phyloP scores from a whole-genome alignment of 1,140 invertebrate genomes.

The Eciton burchellii region DNA sequence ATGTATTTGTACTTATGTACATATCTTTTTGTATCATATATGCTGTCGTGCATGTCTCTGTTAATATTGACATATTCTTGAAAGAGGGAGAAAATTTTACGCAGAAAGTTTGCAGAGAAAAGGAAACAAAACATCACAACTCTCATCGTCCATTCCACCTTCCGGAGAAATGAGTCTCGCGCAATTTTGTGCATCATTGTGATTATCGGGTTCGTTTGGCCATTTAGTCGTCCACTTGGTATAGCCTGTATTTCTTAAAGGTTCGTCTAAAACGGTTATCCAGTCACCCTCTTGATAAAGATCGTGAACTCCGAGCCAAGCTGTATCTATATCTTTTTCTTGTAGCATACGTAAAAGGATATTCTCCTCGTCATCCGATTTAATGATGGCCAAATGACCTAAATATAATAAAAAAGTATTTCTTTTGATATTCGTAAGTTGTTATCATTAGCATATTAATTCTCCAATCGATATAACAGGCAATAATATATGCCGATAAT shows the following conservation, averaged over 20 bases:
- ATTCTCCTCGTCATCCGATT: constrained; percentile 17
- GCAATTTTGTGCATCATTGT: constrained; percentile 28
- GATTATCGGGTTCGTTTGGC: constrained; percentile 24
- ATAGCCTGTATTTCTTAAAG: constrained; percentile 23
- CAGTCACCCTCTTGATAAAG: constrained; percentile 55
- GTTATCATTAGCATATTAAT: neutral
- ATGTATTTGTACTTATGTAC: neutral
- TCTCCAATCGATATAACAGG: too few species aligned
- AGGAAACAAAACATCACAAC: neutral
- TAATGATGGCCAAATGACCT: constrained; percentile 58
- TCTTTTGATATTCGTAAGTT: neutral
- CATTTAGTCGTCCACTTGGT: constrained; percentile 33
- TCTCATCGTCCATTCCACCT: constrained; percentile 49
- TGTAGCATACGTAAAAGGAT: constrained; percentile 8
- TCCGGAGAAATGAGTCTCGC: neutral
- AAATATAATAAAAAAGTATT: neutral
- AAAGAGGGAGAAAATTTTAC: constrained; percentile 10
- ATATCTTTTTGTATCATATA: neutral
- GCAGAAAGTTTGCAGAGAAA: constrained; percentile 53
- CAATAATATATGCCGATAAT: neutral
- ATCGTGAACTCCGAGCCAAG: constrained; percentile 60
- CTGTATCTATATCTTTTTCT: neutral
- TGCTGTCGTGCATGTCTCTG: neutral
- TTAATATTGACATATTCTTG: neutral
- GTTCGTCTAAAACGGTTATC: constrained; percentile 36